A percentile compares a stretch with the other conserved stretches of the same genome.
Conservation (phyloP, 2,888 invertebrate genomes). For the Sabellastarte sp. region DNA sequence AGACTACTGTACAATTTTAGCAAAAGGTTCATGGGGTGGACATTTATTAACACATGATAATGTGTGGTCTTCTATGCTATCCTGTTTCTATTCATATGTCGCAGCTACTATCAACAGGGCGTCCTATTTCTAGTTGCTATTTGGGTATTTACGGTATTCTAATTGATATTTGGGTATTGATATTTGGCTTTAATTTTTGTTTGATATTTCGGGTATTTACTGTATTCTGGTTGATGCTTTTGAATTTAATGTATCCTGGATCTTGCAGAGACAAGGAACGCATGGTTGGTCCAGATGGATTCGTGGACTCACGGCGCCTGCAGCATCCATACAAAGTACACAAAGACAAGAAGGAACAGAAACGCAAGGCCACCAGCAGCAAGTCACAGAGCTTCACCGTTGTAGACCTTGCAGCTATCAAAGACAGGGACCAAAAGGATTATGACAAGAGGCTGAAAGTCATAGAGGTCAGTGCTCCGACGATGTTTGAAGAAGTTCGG, state of each 20-base stretch:
- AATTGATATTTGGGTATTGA: too few species aligned
- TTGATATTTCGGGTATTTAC: too few species aligned
- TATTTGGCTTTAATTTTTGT: not conserved
- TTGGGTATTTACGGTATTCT: too few species aligned
- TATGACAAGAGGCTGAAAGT: slow-evolving; percentile 49
- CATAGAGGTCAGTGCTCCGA: slow-evolving; percentile 51
- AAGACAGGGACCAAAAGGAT: slow-evolving; percentile 45
- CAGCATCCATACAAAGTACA: slow-evolving; percentile 28
- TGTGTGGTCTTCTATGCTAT: too few species aligned
- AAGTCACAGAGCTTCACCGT: slow-evolving; percentile 22
- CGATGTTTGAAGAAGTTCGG: too few species aligned
- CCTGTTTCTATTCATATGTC: too few species aligned
- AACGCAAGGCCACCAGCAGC: not conserved
- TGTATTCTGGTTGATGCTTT: too few species aligned
- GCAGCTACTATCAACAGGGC: too few species aligned
- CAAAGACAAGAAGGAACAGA: not conserved
- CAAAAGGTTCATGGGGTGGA: too few species aligned
- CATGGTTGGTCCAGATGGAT: slow-evolving; percentile 52
- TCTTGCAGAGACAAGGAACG: slow-evolving; percentile 50
- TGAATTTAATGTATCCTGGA: not conserved
- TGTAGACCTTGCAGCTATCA: slow-evolving; percentile 38
- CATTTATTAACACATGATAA: too few species aligned
- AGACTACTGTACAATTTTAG: too few species aligned
- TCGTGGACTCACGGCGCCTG: slow-evolving; percentile 47
- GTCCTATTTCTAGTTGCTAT: too few species aligned